These are phyloP conservation scores for Thecophora atra DNA, from an alignment of 2,888 invertebrate species.

Conservation along the genomic window DNA sequence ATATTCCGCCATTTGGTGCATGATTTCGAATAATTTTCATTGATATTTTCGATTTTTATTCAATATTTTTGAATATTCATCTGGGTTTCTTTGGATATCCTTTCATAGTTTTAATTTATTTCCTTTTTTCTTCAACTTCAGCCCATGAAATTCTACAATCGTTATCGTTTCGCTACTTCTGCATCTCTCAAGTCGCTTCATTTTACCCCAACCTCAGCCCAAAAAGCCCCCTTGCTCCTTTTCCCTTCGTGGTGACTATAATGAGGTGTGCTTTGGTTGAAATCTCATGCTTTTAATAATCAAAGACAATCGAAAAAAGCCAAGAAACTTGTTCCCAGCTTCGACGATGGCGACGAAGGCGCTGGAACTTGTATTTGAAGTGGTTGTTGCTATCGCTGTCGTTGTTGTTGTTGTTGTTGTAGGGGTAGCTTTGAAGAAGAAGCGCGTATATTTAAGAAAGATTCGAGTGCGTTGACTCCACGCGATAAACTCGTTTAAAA, in stretches of 20 bases:
- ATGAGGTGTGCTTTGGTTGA: too few species aligned
- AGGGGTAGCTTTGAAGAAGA: not conserved
- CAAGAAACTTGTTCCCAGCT: conserved; percentile 18
- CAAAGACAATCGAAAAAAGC: not conserved
- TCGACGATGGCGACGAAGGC: not conserved
- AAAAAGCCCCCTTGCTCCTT: not conserved
- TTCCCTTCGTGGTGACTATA: too few species aligned
- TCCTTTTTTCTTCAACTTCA: too few species aligned
- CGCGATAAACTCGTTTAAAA: conserved; percentile 30
- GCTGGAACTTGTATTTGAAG: not conserved
- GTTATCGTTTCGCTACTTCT: not conserved
- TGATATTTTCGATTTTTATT: too few species aligned
- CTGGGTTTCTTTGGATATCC: too few species aligned
- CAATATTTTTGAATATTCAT: too few species aligned
- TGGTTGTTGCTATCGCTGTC: not conserved
- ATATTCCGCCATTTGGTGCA: too few species aligned
- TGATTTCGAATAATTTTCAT: too few species aligned
- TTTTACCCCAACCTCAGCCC: not conserved
- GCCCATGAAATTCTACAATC: not conserved
- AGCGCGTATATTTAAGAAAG: conserved; percentile 3
- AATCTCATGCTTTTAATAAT: too few species aligned
- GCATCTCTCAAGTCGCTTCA: too few species aligned
- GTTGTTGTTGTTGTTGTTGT: not conserved
- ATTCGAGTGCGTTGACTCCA: conserved; percentile 36
- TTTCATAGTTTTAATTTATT: too few species aligned